Conservation (phyloP, 2,797 vertebrate genomes). For the Avahi laniger region DNA sequence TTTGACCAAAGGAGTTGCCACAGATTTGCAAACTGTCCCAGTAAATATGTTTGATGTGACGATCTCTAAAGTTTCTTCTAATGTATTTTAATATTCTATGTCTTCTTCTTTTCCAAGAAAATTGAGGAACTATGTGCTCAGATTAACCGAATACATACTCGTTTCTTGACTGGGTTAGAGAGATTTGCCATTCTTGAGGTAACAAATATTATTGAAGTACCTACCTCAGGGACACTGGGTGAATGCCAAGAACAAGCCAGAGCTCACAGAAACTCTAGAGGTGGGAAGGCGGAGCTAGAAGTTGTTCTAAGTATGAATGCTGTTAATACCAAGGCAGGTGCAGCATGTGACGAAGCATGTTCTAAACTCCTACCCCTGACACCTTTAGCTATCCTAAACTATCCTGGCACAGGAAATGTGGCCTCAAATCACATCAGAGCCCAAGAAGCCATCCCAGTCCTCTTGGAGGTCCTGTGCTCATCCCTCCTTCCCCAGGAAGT, state of each 20-base stretch:
- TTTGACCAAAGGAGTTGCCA: background rate
- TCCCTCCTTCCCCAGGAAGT: background rate
- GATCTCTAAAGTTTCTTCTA: background rate
- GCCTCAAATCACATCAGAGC: background rate
- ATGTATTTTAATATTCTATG: background rate
- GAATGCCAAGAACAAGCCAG: background rate
- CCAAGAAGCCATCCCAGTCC: background rate
- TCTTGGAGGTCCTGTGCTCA: accelerated
- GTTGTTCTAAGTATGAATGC: too few relatives aligned
- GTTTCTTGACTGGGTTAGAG: background rate
- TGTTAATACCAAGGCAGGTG: background rate
- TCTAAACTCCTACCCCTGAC: background rate
- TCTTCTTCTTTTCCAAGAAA: background rate
- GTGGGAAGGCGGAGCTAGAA: background rate
- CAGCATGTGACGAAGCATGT: accelerated
- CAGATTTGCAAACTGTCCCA: background rate
- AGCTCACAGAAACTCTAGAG: background rate
- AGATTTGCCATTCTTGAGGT: background rate
- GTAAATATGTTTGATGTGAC: too few relatives aligned
- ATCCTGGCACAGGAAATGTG: background rate
- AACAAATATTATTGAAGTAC: background rate
- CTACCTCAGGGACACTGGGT: too few relatives aligned
- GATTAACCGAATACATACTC: background rate
- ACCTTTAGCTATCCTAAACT: too few relatives aligned
- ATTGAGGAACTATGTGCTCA: background rate